Evolutionary conservation across 2,113 vertebrate species (phyloP).

Genomic region (Rhodinocichla rosea): DNA sequence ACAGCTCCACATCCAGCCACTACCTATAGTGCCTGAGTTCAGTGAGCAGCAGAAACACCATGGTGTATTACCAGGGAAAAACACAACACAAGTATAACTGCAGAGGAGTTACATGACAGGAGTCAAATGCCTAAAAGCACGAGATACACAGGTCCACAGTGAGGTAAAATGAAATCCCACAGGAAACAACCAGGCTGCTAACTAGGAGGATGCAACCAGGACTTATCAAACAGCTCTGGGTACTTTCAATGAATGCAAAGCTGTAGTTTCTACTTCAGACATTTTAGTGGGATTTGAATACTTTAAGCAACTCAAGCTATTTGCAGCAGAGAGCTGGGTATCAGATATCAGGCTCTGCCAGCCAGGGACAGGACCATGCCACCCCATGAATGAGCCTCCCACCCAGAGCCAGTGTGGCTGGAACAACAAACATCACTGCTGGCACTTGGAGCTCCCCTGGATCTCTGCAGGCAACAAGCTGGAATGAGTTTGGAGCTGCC

Average conservation of each 20-base stretch:
- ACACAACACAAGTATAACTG: not conserved
- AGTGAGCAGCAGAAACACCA: not conserved
- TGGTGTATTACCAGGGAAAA: not conserved
- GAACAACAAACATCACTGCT: not conserved
- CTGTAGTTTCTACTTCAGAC: accelerated
- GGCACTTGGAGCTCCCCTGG: not conserved
- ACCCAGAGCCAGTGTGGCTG: not conserved
- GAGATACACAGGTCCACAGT: not conserved
- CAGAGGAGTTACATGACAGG: not conserved
- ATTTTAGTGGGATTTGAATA: not conserved
- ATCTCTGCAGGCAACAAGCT: not conserved
- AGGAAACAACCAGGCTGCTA: not conserved
- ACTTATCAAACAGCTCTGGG: not conserved
- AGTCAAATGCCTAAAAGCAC: not conserved
- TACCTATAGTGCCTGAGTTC: accelerated
- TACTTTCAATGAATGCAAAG: not conserved
- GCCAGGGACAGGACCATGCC: not conserved
- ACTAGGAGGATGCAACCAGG: accelerated
- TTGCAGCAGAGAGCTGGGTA: not conserved
- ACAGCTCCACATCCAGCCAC: not conserved
- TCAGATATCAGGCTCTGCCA: not conserved
- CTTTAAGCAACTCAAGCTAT: accelerated
- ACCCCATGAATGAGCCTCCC: not conserved
- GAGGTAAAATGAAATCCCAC: not conserved
- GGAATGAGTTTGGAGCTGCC: not conserved